Evolutionary conservation across 2,888 invertebrate genomes (phyloP), one percentile per base, ranked within the genome.

Genomic region (Plebejus melissa): DNA sequence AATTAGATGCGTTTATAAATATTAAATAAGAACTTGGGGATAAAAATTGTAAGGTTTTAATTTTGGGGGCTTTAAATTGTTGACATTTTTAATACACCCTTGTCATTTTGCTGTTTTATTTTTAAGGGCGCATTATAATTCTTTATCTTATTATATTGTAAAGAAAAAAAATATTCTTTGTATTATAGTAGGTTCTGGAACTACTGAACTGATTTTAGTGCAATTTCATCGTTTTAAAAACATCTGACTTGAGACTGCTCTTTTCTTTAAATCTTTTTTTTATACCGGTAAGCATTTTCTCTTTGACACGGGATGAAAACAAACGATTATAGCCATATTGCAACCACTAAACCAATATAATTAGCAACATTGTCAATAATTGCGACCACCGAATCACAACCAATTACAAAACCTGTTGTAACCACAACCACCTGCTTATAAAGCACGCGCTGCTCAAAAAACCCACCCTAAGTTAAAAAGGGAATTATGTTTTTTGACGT

Each of bases 401-500:
- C 22, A 72, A 72, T 72, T 72, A 72, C 50, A 16, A 32, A 72
- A 54, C 54, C 72, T 72, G 72, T 72, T 72, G 72, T 72, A 71
- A 54, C 32, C 72, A 28, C 72, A 72, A 54, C 46, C 11, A 41
- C 70, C 41, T 71, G 41, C 2, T 5, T 16, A 16, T 72, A 72
- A 76, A 76, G 76, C 76, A 76, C 77, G 75, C 76, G 77, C 50
- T 46, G 28, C 54, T 16, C 74, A 71, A 77, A 78, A 79, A 79
- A 79, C 74, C 60, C 32, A 72, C 81, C 81, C 78, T 78, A 78
- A 83, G 78, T 80, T 87, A 89, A 91, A 91, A 91, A 88, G 83
- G 82, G 87, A 85, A 87, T 89, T 88, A 86, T 74, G 84, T 91
- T 92, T 85, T 92, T 92, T 87, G 83, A 79, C 77, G 80, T 79